Base-by-base conservation (phyloP, 2,113 vertebrate species). In the Accipiter virgatus region DNA sequence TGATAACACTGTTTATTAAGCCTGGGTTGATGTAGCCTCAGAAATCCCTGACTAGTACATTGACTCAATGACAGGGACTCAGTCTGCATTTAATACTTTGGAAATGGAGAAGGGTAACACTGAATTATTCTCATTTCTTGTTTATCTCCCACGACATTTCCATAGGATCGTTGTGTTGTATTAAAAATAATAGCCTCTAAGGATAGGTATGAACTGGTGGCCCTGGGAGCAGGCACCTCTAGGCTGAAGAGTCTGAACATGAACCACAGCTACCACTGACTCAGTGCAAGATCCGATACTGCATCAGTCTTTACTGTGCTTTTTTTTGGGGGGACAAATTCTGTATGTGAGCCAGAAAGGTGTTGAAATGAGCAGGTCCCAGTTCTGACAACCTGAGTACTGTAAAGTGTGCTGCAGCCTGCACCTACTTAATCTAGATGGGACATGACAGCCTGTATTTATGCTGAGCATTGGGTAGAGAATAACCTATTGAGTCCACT, bases 261-360 rank as follows among this genome's bases (percentile, higher is more conserved):
- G 25, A 6, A 18, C 18, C 72, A 58, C 7, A 67, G 42, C 36
- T 74, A 31, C 36, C 62, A 31, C 31, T 7, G 21, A 16, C 40
- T 32, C 52, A 29, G 40, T n/a, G 62, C 26, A 55, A 59, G 23
- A 48, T 25, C 43, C 23, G 47, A 18, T 1, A 14, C 6, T 66
- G 55, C 45, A 36, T 1, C 47, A 32, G 26, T 9, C 40, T 29
- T 40, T 40, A 7, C 29, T 55, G 13, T 15, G n/a, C 25, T 66
- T 62, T 6, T 3, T 52, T 13, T 6, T 1, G 2, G 7, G 7
- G 25, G 5, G 8, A 32, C 1, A 56, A 22, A 26, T 21, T 59
- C 70, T 47, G 5, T 4, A 8, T 16, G 7, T 20, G 43, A 90
- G 48, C 10, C 16, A 82, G 43, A 43, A 75, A 86, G 38, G 13